A percentile compares a stretch with the other conserved stretches of the same genome.
phyloP scores from a whole-genome alignment of 1,140 invertebrate genomes.

The Drosophila ercepeae region DNA sequence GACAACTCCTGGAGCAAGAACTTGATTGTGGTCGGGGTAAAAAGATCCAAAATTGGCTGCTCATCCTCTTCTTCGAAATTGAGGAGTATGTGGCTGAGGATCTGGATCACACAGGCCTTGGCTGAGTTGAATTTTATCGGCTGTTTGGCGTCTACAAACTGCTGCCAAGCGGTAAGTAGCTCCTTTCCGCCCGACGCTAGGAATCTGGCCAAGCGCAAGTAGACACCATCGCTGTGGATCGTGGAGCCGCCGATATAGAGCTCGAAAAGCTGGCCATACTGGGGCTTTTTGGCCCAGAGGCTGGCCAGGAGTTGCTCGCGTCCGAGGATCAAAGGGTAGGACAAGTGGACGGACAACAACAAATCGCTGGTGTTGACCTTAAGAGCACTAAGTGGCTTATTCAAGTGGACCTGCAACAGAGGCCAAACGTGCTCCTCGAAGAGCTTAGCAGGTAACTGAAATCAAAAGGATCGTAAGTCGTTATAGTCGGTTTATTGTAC shows the following conservation, averaged over 20 bases:
- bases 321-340: conserved; percentile 25
- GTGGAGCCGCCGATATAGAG: conserved; percentile 34
- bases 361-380: conserved; percentile 42
- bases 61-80: conserved; percentile 1
- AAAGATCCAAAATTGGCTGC: conserved; percentile 20
- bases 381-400: conserved; percentile 21
- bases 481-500: too few species aligned
- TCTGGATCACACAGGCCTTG: conserved; percentile 25
- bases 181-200: background rate
- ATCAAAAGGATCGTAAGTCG: background rate
- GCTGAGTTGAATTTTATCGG: conserved; percentile 25
- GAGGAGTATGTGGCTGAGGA: conserved; percentile 18
- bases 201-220: conserved; percentile 42
- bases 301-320: conserved; percentile 19
- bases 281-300: conserved; percentile 29
- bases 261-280: conserved; percentile 39
- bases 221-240: conserved; percentile 15
- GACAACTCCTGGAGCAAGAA: conserved; percentile 30
- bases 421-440: conserved; percentile 51
- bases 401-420: conserved; percentile 19
- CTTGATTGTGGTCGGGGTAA: conserved; percentile 4
- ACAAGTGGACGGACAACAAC: conserved; percentile 35
- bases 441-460: background rate
- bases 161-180: conserved; percentile 26
- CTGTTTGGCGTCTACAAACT: conserved; percentile 12